Evolutionary conservation across 2,888 invertebrate genomes (phyloP), one percentile per base, ranked within the genome.

Genomic region (Ochlodes sylvanus): DNA sequence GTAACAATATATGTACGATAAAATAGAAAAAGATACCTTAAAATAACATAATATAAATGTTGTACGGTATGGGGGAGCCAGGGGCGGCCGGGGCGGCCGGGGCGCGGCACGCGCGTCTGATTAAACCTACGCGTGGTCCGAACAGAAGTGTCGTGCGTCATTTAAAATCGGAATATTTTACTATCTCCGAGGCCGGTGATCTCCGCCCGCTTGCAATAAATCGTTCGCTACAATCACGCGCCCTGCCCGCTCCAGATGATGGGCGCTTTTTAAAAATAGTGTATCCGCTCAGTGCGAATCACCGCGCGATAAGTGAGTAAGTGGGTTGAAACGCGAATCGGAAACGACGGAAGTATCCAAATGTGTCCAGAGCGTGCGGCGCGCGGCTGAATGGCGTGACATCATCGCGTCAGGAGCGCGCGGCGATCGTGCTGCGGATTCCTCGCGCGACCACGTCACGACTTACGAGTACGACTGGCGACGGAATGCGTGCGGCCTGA

Each of bases 261-360:
- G 44, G 55, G 52, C n/a, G n/a, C 60, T 55, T 55, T 32, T 66
- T 60, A 66, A 60, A 66, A 66, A 66, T 66, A 66, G 66, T 10
- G 9, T 21, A 66, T 66, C 66, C 66, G 60, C 41, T 19, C 52
- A 19, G 52, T 60, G 60, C 66, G 66, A 60, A 54, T 60, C 66
- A 60, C 44, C 66, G 66, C 41, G 32, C 32, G 50, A 62, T 57
- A 47, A 57, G 57, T 57, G 64, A 65, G 65, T 52, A 65, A 65
- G 64, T 65, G 58, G 58, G 65, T 21, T 41, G 64, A 57, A 65
- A 58, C 41, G 65, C 54, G 60, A 41, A 60, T 52, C 66, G 66
- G 66, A 66, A 66, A 19, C 66, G 54, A 42, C 38, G 66, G 66
- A 66, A 60, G 52, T 66, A 54, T 60, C 60, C 66, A 66, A 66